phyloP scores from a whole-genome alignment of 2,113 vertebrate genomes.

The Beaufortia kweichowensis region DNA sequence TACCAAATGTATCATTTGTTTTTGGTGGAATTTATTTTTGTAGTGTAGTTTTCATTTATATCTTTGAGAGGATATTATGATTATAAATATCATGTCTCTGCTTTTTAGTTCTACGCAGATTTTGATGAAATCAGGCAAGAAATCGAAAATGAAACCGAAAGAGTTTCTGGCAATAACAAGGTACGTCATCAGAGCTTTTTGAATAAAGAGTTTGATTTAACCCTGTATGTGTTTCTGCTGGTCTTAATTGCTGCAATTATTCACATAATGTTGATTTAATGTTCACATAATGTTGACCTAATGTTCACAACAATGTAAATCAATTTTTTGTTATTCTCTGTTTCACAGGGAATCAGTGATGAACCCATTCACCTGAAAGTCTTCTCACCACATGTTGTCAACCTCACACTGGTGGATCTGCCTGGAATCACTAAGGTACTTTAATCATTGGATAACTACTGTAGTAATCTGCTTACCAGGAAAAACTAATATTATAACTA shows the following conservation, averaged over 20 bases:
- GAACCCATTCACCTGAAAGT: conserved; percentile 98
- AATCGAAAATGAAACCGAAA: conserved; percentile 95
- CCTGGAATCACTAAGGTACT: conserved; percentile 96
- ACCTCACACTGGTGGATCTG: conserved; percentile 95
- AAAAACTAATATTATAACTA: no score
- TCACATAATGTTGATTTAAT: no score
- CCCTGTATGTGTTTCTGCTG: background rate
- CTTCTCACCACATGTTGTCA: conserved; percentile 94
- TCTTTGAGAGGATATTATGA: no score
- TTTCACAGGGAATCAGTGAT: conserved; percentile 88
- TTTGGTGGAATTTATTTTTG: no score
- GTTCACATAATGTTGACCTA: no score
- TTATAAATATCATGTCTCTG: background rate
- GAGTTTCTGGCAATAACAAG: conserved; percentile 96
- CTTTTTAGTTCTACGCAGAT: conserved; percentile 85
- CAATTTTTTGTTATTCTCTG: background rate
- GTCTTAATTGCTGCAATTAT: no score
- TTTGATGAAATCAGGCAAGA: conserved; percentile 97
- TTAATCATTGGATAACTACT: conserved; percentile 1
- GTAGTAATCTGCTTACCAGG: no score
- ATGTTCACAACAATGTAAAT: no score
- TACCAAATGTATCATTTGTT: no score
- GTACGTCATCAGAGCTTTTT: conserved; percentile 64
- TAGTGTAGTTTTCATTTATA: background rate
- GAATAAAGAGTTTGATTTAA: background rate